phyloP scores from a whole-genome alignment of 2,113 vertebrate species.

The Phaethornis superciliosus region DNA sequence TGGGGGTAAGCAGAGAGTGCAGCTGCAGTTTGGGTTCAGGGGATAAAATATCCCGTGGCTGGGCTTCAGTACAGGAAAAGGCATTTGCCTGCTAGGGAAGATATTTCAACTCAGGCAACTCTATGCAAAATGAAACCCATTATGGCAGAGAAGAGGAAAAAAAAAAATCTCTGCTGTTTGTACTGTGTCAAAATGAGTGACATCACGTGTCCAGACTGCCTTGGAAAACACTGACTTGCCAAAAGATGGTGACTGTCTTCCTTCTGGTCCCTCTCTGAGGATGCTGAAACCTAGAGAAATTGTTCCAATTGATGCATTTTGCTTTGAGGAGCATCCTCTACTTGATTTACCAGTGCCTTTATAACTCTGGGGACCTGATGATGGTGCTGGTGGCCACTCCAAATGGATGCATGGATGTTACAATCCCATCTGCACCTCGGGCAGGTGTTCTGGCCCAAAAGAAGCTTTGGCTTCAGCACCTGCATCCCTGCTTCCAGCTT shows the following conservation, averaged over 20 bases:
- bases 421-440: rapidly evolving
- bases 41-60: not conserved
- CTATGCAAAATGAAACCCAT: not conserved
- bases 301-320: not conserved
- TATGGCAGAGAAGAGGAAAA: not conserved
- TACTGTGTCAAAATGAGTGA: not conserved
- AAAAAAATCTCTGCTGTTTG: not conserved
- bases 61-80: not conserved
- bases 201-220: not conserved
- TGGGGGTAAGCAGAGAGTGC: rapidly evolving
- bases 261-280: not conserved
- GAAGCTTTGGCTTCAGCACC: not conserved
- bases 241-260: not conserved
- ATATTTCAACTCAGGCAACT: not conserved
- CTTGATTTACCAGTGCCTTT: not conserved
- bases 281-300: not conserved
- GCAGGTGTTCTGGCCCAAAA: not conserved
- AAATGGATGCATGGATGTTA: no score
- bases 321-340: not conserved
- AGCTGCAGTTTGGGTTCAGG: rapidly evolving
- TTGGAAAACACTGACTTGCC: not conserved
- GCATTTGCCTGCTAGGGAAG: not conserved
- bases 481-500: rapidly evolving
- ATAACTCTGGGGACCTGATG: no score
- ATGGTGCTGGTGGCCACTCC: not conserved